Conservation (phyloP, 2,888 invertebrate species). For the Sesamia inferens region DNA sequence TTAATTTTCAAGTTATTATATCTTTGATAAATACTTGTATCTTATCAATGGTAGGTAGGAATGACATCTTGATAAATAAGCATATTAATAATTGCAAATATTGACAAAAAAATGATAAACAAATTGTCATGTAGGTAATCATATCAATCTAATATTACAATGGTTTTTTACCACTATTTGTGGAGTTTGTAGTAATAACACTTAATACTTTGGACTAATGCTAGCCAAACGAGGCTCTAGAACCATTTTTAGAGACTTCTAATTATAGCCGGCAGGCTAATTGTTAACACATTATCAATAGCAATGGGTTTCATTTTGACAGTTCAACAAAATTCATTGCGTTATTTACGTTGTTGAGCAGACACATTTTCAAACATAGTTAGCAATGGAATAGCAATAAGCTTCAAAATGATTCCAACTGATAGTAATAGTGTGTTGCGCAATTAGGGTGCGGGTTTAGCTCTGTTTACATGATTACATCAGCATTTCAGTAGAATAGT, state of each 20-base stretch:
- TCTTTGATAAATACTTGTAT: constrained; percentile 11
- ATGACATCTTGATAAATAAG: constrained; percentile 25
- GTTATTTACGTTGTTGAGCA: too few species aligned
- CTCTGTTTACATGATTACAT: background rate
- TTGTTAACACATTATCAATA: too few species aligned
- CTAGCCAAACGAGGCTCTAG: background rate
- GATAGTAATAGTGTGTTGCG: too few species aligned
- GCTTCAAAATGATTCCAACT: too few species aligned
- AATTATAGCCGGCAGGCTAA: too few species aligned
- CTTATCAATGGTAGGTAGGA: constrained; percentile 30
- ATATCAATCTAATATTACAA: background rate
- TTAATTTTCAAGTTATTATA: too few species aligned
- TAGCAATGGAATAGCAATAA: too few species aligned
- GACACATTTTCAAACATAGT: too few species aligned
- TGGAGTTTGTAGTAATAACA: background rate
- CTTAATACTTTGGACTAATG: background rate
- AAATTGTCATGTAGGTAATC: constrained; percentile 13
- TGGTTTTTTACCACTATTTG: background rate
- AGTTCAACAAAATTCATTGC: too few species aligned
- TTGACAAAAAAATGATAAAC: constrained; percentile 5
- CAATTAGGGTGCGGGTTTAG: too few species aligned
- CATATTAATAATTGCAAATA: constrained; percentile 3
- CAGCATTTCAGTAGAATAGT: background rate
- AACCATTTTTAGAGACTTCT: background rate
- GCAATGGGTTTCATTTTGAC: too few species aligned